These are phyloP conservation scores for Axinella damicornis DNA, from an alignment of 37 sponge, comb jelly and placozoan species.

Conservation along the genomic window DNA sequence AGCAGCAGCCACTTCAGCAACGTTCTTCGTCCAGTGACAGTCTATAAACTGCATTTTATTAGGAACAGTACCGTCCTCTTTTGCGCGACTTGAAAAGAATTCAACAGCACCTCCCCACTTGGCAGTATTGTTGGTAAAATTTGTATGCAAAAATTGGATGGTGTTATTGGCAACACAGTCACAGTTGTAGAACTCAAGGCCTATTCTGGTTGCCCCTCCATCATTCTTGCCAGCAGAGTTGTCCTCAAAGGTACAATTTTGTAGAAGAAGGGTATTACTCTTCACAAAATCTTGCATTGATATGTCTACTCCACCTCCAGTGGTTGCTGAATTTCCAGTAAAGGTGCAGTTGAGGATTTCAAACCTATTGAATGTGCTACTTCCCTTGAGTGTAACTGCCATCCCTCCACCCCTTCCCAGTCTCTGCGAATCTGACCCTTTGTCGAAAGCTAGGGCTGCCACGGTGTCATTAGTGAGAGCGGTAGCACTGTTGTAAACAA, in stretches of 20 bases:
- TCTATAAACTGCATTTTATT: neutral
- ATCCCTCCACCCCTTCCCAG: slow-evolving; percentile 1
- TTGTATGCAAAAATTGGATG: neutral
- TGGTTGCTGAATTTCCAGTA: neutral
- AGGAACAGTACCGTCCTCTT: neutral
- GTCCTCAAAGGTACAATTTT: neutral
- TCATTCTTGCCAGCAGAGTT: neutral
- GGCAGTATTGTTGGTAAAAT: slow-evolving; percentile 9
- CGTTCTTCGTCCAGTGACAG: slow-evolving; percentile 17
- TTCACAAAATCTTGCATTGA: neutral
- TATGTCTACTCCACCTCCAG: neutral
- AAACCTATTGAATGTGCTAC: neutral
- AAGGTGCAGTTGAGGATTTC: neutral
- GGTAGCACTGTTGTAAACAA: neutral
- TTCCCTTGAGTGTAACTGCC: neutral
- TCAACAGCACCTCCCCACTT: slow-evolving; percentile 18
- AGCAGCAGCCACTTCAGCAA: slow-evolving; percentile 23
- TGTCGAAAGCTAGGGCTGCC: neutral
- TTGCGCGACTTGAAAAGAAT: neutral
- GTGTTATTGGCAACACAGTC: neutral
- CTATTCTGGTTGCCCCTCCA: slow-evolving; percentile 9
- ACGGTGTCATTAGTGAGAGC: neutral
- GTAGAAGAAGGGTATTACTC: neutral
- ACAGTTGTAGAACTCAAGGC: neutral
- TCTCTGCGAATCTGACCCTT: neutral